phyloP scores from a whole-genome alignment of 2,113 vertebrate genomes.

The Zapus hudsonius region DNA sequence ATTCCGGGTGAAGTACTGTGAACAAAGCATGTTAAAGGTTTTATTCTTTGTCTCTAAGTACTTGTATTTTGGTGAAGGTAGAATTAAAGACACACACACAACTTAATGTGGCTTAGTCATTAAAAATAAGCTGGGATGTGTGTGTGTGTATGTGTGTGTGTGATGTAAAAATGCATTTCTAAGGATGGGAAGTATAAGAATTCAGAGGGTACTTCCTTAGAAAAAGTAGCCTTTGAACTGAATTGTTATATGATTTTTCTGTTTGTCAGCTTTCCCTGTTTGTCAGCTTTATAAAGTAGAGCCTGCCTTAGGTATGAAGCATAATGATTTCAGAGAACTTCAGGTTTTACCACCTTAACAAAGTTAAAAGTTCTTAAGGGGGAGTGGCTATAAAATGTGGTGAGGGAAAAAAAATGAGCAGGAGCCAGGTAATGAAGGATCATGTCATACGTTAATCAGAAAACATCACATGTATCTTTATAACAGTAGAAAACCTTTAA shows the following conservation, averaged over 20 bases:
- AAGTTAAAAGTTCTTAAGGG: background rate
- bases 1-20: background rate
- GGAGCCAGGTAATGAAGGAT: background rate
- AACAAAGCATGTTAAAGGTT: background rate
- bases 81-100: background rate
- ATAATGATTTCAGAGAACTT: background rate
- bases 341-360: background rate
- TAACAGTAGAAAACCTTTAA: background rate
- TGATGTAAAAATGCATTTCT: background rate
- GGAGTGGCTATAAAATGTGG: background rate
- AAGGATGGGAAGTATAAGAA: background rate
- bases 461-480: background rate
- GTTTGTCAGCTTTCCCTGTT: background rate
- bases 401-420: background rate
- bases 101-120: no score
- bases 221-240: slow-evolving; percentile 10
- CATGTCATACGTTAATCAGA: background rate
- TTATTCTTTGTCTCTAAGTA: background rate
- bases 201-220: background rate
- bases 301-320: background rate
- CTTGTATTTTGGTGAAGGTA: background rate
- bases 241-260: background rate
- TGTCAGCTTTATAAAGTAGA: background rate
- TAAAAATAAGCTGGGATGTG: no score
- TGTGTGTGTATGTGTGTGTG: background rate